These are phyloP conservation scores for Gymnocypris eckloni DNA, from an alignment of 2,797 vertebrate species.

Conservation along the genomic window DNA sequence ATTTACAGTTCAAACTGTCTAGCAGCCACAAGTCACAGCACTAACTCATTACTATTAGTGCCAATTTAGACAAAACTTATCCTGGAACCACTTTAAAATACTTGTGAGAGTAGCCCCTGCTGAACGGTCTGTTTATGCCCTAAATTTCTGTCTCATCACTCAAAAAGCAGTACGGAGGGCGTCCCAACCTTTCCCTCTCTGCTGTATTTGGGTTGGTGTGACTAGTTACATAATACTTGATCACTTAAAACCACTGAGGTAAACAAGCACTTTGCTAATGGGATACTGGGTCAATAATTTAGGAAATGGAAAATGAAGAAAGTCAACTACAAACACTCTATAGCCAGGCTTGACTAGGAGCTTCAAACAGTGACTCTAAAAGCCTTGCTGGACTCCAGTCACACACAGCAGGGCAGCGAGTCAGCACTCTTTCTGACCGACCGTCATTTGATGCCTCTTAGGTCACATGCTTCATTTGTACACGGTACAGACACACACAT, in stretches of 20 bases:
- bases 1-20: not conserved
- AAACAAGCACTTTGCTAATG: slow-evolving; percentile 56
- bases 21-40: not conserved
- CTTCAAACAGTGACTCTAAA: slow-evolving; percentile 22
- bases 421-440: slow-evolving; percentile 62
- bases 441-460: slow-evolving; percentile 67
- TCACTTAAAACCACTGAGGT: slow-evolving; percentile 49
- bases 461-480: slow-evolving; percentile 64
- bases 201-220: slow-evolving; percentile 64
- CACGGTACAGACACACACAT: slow-evolving; percentile 31
- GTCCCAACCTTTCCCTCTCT: slow-evolving; percentile 52
- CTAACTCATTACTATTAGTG: not conserved
- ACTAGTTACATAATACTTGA: slow-evolving; percentile 70
- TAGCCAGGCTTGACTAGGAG: not conserved
- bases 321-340: slow-evolving; percentile 20
- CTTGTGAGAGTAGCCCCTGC: not conserved
- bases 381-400: slow-evolving; percentile 20
- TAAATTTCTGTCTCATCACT: slow-evolving; percentile 42
- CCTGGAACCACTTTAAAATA: not conserved
- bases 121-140: slow-evolving; percentile 24
- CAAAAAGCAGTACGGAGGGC: slow-evolving; percentile 46
- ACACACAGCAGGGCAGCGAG: slow-evolving; percentile 47
- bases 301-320: slow-evolving; percentile 17
- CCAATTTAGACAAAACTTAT: not conserved
- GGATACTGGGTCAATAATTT: slow-evolving; percentile 54